A percentile compares a stretch with the other conserved stretches of the same genome.
Conservation (phyloP, 2,888 invertebrate genomes). For the Lacanobia oleracea region DNA sequence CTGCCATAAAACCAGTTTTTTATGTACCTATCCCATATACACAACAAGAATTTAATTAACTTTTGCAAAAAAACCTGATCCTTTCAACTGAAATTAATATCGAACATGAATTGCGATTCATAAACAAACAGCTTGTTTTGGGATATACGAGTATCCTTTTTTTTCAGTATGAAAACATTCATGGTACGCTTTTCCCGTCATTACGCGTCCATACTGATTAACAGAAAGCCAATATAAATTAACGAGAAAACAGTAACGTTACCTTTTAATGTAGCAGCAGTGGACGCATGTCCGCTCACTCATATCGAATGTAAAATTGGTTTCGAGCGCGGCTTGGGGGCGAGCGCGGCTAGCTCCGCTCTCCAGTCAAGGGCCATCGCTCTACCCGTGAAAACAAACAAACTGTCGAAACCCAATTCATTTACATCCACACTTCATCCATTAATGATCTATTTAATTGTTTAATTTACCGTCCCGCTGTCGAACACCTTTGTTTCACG, state of each 20-base stretch:
- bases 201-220: constrained; percentile 49
- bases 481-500: constrained; percentile 31
- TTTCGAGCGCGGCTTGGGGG: constrained; percentile 42
- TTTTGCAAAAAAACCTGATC: constrained; percentile 25
- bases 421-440: constrained; percentile 76
- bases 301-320: constrained; percentile 68
- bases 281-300: constrained; percentile 41
- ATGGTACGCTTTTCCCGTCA: constrained; percentile 19
- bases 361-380: constrained; percentile 68
- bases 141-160: constrained; percentile 1
- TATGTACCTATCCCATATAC: constrained; percentile 7
- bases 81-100: constrained; percentile 45
- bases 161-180: constrained; percentile 7
- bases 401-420: constrained; percentile 76
- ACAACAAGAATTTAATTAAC: constrained; percentile 40
- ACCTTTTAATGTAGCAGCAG: constrained; percentile 55
- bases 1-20: constrained; percentile 28
- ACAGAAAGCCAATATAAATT: constrained; percentile 58
- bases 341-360: constrained; percentile 33
- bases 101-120: constrained; percentile 38
- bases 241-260: constrained; percentile 55
- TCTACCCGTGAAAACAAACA: constrained; percentile 73
- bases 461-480: constrained; percentile 62
- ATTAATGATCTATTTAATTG: constrained; percentile 73
- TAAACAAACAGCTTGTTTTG: constrained; percentile 20